Evolutionary conservation across 2,888 invertebrate genomes (phyloP).

Genomic region (Cataglyphis rosenhaueri): DNA sequence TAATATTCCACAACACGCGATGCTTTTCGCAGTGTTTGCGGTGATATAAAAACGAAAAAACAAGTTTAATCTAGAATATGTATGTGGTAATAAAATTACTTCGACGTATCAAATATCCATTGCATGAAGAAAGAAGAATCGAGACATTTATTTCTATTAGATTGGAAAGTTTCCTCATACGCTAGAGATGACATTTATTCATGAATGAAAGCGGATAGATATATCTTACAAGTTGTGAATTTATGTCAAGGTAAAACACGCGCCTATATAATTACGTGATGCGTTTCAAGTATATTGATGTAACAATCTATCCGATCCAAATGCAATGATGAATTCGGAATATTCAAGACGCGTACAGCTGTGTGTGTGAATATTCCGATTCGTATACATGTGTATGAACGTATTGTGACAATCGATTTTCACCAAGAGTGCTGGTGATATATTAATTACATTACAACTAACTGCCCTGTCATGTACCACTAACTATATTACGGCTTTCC

Average conservation of each 20-base stretch:
- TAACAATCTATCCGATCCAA: conserved; percentile 50
- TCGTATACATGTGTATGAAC: conserved; percentile 10
- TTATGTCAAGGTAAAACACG: conserved; percentile 60
- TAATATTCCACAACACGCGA: conserved; percentile 41
- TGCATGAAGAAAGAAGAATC: background rate
- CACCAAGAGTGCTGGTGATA: background rate
- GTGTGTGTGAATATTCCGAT: background rate
- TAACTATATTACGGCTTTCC: conserved; percentile 10
- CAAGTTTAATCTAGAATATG: conserved; percentile 5
- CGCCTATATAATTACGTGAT: conserved; percentile 27
- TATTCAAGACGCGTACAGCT: conserved; percentile 22
- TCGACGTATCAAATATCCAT: background rate
- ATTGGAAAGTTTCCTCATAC: conserved; percentile 7
- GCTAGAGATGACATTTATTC: conserved; percentile 34
- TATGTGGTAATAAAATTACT: background rate
- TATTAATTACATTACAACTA: conserved; percentile 33
- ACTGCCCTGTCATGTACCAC: background rate
- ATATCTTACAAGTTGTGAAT: conserved; percentile 37
- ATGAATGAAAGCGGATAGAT: conserved; percentile 27
- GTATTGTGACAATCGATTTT: conserved; percentile 33
- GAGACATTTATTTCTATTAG: conserved; percentile 6
- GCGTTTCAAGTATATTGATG: conserved; percentile 24
- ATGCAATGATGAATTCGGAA: conserved; percentile 37
- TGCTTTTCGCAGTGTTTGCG: background rate
- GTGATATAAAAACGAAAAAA: background rate